Evolutionary conservation across 2,797 vertebrate genomes (phyloP).

Genomic region (Merluccius polli): DNA sequence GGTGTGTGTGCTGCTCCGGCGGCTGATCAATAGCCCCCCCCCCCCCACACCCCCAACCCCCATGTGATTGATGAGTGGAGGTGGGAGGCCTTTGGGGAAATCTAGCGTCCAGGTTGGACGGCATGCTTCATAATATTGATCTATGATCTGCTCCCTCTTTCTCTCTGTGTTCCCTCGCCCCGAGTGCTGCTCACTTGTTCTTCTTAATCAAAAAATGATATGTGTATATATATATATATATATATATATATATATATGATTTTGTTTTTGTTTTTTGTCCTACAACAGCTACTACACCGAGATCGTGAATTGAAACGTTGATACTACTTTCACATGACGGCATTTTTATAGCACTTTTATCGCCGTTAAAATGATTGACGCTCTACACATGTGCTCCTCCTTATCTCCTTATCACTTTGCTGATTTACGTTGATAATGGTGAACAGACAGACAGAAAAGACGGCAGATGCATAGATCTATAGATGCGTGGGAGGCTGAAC

Average conservation of each 20-base stretch:
- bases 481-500: too few species aligned
- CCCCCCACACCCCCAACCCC: too few species aligned
- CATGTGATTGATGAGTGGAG: slow-evolving; percentile 29
- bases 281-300: too few species aligned
- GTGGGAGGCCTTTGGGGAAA: slow-evolving; percentile 36
- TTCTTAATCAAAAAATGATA: neutral
- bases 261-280: too few species aligned
- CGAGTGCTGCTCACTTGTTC: neutral
- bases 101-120: slow-evolving; percentile 29
- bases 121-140: slow-evolving; percentile 41
- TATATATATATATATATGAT: too few species aligned
- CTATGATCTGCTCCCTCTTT: slow-evolving; percentile 3
- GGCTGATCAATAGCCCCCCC: slow-evolving; percentile 25
- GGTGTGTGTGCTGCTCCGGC: slow-evolving; percentile 3
- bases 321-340: too few species aligned
- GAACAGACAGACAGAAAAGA: neutral
- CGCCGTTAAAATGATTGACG: neutral
- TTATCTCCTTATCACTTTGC: neutral
- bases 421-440: neutral
- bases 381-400: neutral
- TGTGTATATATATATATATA: neutral
- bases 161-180: neutral
- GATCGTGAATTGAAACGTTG: too few species aligned
- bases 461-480: too few species aligned
- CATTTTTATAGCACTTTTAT: neutral